phyloP scores from a whole-genome alignment of 2,113 vertebrate genomes.

The Numenius arquata region DNA sequence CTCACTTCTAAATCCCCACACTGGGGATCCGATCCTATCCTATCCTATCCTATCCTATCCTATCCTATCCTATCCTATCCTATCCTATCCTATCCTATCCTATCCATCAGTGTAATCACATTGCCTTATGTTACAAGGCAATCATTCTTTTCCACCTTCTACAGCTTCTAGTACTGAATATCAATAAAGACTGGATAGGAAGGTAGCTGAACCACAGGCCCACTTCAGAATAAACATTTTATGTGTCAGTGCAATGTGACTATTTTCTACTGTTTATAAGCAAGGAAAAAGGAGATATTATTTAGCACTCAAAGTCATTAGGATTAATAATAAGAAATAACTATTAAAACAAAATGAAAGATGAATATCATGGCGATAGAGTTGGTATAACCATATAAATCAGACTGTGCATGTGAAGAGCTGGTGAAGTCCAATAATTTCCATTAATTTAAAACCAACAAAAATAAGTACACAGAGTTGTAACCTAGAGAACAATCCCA shows the following conservation, averaged over 20 bases:
- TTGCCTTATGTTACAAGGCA: background rate
- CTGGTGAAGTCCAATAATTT: background rate
- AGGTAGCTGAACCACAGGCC: background rate
- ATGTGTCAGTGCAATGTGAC: background rate
- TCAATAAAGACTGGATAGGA: background rate
- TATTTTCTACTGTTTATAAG: background rate
- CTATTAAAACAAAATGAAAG: background rate
- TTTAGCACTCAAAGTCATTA: background rate
- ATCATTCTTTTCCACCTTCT: background rate
- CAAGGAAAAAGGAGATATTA: background rate
- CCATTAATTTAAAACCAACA: background rate
- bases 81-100: background rate
- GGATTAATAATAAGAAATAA: background rate
- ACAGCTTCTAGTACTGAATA: background rate
- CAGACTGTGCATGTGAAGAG: background rate
- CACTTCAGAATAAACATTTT: background rate
- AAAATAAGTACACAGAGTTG: background rate
- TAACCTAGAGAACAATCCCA: background rate
- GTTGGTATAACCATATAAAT: background rate
- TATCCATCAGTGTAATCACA: background rate
- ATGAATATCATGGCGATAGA: background rate
- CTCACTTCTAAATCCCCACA: background rate
- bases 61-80: background rate
- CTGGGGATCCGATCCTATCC: background rate
- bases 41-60: background rate